Conservation (phyloP, 2,888 invertebrate genomes). For the Strigamia transsilvanica region DNA sequence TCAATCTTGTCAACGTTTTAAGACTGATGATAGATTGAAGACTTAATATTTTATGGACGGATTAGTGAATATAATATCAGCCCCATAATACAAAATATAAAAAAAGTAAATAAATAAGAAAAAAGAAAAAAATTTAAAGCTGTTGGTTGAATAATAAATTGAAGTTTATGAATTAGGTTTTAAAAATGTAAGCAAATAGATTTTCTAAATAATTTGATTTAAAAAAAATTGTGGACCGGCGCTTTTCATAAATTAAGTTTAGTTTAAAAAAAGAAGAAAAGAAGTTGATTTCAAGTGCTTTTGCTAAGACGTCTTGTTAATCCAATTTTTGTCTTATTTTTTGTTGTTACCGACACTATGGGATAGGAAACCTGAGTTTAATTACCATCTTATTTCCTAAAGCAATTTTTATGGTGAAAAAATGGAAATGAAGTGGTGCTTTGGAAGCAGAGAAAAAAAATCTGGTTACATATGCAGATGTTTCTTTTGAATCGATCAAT, state of each 20-base stretch:
- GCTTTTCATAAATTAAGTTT: constrained; percentile 2
- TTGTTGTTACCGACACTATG: neutral
- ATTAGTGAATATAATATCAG: neutral
- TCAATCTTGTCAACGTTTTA: constrained; percentile 1
- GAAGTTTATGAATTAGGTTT: neutral
- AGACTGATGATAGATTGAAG: neutral
- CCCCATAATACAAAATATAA: neutral
- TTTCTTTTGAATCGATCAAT: constrained; percentile 8
- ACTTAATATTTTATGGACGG: neutral
- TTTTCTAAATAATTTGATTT: neutral
- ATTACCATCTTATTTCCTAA: neutral
- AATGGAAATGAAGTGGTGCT: neutral
- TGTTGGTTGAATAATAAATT: neutral
- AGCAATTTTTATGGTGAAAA: neutral
- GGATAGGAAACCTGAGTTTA: neutral
- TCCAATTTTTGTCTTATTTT: neutral
- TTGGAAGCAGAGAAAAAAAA: neutral
- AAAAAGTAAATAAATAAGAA: neutral
- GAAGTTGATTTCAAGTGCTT: neutral
- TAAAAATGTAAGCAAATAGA: neutral
- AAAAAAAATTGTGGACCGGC: neutral
- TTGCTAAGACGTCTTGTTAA: neutral
- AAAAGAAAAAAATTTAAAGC: neutral
- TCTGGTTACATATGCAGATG: constrained; percentile 8
- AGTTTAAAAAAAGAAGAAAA: neutral